phyloP scores from a whole-genome alignment of 2,888 invertebrate genomes.

The Escarpia spicata region DNA sequence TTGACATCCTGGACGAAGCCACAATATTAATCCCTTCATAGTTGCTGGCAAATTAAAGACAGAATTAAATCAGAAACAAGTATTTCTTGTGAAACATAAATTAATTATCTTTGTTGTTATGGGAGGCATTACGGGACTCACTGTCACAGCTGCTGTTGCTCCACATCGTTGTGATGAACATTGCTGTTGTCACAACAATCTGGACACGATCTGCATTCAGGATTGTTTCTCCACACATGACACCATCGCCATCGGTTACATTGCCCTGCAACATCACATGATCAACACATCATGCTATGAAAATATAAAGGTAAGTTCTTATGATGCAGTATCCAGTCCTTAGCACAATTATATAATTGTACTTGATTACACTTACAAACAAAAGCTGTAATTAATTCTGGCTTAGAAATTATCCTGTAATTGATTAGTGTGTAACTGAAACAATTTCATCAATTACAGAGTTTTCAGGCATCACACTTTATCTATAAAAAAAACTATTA shows the following conservation, averaged over 20 bases:
- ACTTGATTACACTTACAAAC: no score
- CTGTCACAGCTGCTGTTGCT: conserved; percentile 21
- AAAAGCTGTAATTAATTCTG: no score
- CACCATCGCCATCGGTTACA: conserved; percentile 8
- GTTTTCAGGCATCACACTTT: no score
- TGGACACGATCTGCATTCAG: conserved; percentile 24
- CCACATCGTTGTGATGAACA: conserved; percentile 21
- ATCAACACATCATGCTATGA: no score
- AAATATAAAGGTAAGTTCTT: no score
- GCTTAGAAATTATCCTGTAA: no score
- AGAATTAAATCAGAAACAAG: not conserved
- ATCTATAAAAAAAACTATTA: no score
- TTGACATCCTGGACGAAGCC: not conserved
- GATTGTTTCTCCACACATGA: conserved; percentile 18
- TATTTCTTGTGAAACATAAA: not conserved
- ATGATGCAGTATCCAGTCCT: no score
- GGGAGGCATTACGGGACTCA: not conserved
- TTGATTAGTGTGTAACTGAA: no score
- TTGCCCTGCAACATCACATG: conserved; percentile 13
- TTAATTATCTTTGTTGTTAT: not conserved
- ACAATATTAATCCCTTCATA: no score
- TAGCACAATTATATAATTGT: no score
- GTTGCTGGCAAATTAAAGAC: not conserved
- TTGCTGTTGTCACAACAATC: conserved; percentile 25
- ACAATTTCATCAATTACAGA: no score